A percentile compares a stretch with the other conserved stretches of the same genome.
phyloP scores from a whole-genome alignment of 2,888 invertebrate genomes.

The Conchocele bisecta region DNA sequence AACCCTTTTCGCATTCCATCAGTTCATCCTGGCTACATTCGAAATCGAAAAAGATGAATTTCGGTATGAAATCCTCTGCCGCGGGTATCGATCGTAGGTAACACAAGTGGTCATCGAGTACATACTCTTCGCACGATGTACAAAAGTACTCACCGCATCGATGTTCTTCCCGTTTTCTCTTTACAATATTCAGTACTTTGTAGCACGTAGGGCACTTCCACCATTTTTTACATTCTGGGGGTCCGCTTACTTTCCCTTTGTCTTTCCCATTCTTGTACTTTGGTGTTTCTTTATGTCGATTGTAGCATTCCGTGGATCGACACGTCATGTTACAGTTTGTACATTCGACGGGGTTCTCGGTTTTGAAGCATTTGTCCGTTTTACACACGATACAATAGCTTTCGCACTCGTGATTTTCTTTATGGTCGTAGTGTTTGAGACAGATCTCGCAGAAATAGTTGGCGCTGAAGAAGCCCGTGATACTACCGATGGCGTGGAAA shows the following conservation, averaged over 20 bases:
- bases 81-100: conserved; percentile 19
- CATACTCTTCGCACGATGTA: conserved; percentile 10
- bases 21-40: conserved; percentile 37
- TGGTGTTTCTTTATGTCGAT: too few species aligned
- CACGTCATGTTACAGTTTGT: conserved; percentile 29
- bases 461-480: conserved; percentile 26
- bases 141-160: conserved; percentile 30
- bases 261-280: conserved; percentile 10
- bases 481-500: conserved; percentile 24
- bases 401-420: too few species aligned
- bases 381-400: conserved; percentile 27
- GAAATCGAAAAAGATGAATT: conserved; percentile 35
- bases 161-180: conserved; percentile 21
- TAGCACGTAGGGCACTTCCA: conserved; percentile 33
- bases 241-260: conserved; percentile 17
- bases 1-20: conserved; percentile 19
- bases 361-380: conserved; percentile 6
- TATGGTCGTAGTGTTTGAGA: too few species aligned
- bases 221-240: conserved; percentile 23
- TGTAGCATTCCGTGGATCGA: conserved; percentile 12
- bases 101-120: conserved; percentile 21
- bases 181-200: conserved; percentile 10
- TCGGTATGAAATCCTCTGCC: conserved; percentile 10
- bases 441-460: conserved; percentile 16
- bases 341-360: conserved; percentile 12